Base-by-base conservation (phyloP, 2,797 vertebrate genomes). In the Spea hammondii region DNA sequence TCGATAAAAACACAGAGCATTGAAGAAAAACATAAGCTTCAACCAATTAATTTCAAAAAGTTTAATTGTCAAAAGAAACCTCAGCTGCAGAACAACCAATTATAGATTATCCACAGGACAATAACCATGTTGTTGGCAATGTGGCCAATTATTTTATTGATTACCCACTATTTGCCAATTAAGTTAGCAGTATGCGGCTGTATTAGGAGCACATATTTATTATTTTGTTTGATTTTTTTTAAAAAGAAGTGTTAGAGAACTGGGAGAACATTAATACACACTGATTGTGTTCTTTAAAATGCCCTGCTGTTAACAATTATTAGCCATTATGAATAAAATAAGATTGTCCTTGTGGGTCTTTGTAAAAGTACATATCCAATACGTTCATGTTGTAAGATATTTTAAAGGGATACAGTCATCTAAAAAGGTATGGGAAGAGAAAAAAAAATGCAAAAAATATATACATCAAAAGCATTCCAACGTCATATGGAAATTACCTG, bases 131-230 rank as follows among this genome's bases (percentile, higher is more conserved):
- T 67, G 60, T 70, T 60, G 54, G 46, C 54, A 67, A 54, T 12
- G 60, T 45, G 6, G 12, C 44, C 66, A 70, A 75, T 80, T 80
- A 71, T 73, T 72, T 68, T 81, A 81, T 81, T 73, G 79, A 81
- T 81, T 68, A 51, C 62, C 46, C 59, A 51, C 9, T 48, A 65
- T 81, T 71, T 68, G 47, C 69, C 70, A 81, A 81, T 81, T 77
- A 81, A 48, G 45, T 73, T 50, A 67, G 44, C 69, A 72, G 74
- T 73, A 49, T 77, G 79, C 45, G 62, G 45, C 47, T 72, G 47
- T 32, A 4, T 54, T 68, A 49, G 48, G 65, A 67, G 72, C 32
- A 65, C 53, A 13, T 60, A 17, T 45, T 48, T 60, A 10, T 57
- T 47, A 47, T 11, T 32, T 32, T 2, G 2, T 32, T 32, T 32